These are phyloP conservation scores for Crenichthys baileyi DNA, from an alignment of 2,797 vertebrate species.

Conservation along the genomic window DNA sequence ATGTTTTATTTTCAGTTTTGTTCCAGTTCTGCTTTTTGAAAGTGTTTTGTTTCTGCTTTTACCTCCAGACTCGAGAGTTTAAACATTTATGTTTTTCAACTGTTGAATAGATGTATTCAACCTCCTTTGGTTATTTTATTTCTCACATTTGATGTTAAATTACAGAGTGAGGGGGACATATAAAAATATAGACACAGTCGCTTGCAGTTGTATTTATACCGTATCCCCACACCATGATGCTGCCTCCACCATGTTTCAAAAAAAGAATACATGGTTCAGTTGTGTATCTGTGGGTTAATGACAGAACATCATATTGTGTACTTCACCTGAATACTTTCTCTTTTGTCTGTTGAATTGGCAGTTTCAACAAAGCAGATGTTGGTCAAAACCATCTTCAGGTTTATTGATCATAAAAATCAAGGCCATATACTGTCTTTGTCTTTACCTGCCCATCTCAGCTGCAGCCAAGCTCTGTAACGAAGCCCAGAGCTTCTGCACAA, in stretches of 20 bases:
- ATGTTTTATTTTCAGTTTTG: constrained; percentile 50
- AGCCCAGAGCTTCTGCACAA: constrained; percentile 45
- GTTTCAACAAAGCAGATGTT: constrained; percentile 26
- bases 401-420: constrained; percentile 31
- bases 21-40: constrained; percentile 42
- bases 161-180: constrained; percentile 7
- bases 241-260: neutral
- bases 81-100: constrained; percentile 10
- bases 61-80: constrained; percentile 71
- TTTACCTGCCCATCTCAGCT: constrained; percentile 16
- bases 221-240: neutral
- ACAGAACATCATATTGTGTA: constrained; percentile 1
- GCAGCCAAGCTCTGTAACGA: constrained; percentile 48
- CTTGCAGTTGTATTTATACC: neutral
- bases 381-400: constrained; percentile 8
- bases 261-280: neutral
- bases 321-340: constrained; percentile 4
- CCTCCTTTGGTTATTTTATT: neutral
- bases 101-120: neutral
- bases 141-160: neutral
- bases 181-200: neutral
- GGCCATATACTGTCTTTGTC: neutral
- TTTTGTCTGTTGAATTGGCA: neutral
- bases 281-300: constrained; percentile 10
- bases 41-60: constrained; percentile 40